Evolutionary conservation across 2,797 vertebrate species (phyloP).

Genomic region (Semotilus atromaculatus): DNA sequence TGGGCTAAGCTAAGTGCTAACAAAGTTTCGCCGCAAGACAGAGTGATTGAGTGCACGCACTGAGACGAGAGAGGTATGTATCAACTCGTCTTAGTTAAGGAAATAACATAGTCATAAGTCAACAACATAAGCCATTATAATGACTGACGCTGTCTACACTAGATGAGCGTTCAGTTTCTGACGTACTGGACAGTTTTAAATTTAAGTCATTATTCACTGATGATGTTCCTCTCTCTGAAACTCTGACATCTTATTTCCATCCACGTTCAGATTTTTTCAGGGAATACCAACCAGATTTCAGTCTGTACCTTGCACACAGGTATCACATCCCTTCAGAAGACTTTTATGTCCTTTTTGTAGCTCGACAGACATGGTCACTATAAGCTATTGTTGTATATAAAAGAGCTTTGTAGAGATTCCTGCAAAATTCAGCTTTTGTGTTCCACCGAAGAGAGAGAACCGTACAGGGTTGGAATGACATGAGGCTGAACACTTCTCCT

Average conservation of each 20-base stretch:
- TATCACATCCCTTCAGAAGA: neutral
- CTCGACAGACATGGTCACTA: neutral
- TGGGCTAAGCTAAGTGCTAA: no score
- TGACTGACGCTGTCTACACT: neutral
- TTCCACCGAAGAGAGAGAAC: neutral
- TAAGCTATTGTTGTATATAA: neutral
- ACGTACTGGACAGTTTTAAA: neutral
- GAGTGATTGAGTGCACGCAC: no score
- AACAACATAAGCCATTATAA: no score
- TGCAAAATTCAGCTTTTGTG: neutral
- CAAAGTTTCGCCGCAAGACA: no score
- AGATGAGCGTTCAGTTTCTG: neutral
- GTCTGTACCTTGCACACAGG: neutral
- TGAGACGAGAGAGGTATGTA: no score
- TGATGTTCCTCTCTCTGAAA: neutral
- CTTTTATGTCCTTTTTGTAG: neutral
- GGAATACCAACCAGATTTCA: neutral
- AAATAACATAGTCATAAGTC: no score
- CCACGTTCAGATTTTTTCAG: neutral
- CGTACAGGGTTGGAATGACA: neutral
- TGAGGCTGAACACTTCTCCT: neutral
- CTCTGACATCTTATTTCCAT: neutral
- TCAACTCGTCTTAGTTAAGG: no score
- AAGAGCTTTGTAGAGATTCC: constrained; percentile 7
- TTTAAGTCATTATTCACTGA: neutral